Base-by-base conservation (phyloP, 2,888 invertebrate genomes). In the Patella pellucida region DNA sequence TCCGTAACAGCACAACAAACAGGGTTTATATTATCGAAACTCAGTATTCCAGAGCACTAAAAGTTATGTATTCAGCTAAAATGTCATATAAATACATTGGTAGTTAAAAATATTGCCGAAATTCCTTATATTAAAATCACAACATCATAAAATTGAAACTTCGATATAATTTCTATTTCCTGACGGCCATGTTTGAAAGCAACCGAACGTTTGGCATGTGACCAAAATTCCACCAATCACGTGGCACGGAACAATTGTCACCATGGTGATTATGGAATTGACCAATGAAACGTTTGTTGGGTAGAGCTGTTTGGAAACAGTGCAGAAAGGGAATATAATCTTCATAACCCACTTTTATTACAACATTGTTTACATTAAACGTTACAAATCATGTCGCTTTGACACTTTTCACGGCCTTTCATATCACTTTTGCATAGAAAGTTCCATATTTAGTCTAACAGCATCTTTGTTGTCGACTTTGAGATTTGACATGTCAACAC, bases 141-240 rank as follows among this genome's bases (percentile, higher is more conserved):
- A 62, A 62, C 19, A 68, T 52, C 23, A 74, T 70, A 67, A 71
- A 52, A 52, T 70, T 62, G 70, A 69, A 74, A 69, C 16, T 50
- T 70, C 67, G 23, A 70, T 76, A 72, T 70, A 72, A 68, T 72
- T 23, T 73, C 31, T 71, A 70, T 69, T 51, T 76, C 62, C 67
- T 75, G 84, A 83, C 88, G 85, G 87, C 88, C 88, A 88, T 88
- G 84, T 88, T 88, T 86, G 84, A 86, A 86, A 83, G 80, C 79
- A 83, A 82, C 78, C 78, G 79, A 82, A 77, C 77, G 76, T 81
- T 79, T 75, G 76, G 82, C 86, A 86, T 83, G 83, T 86, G 87
- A 84, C 76, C 23, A 31, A 31, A 51, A 54, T 67, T 82, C 52
- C 70, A 76, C 89, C 89, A 89, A 87, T 86, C 76, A 76, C 69